A percentile compares a stretch with the other conserved stretches of the same genome.
phyloP scores from a whole-genome alignment of 1,140 invertebrate species.

The Sarcophaga peregrina region DNA sequence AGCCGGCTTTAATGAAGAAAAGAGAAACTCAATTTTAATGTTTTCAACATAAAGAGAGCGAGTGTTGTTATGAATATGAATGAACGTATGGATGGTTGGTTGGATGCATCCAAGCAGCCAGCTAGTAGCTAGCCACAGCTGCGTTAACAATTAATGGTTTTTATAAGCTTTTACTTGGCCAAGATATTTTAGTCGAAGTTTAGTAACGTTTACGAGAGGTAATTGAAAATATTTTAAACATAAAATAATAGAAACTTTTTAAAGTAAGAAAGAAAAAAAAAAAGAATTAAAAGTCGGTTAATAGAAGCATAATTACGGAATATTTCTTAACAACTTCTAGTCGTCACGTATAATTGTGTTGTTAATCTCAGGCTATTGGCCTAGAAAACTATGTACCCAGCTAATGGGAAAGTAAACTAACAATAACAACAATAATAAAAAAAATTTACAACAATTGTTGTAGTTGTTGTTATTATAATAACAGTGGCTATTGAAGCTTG shows the following conservation, averaged over 20 bases:
- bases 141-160: no score
- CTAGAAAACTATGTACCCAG: conserved; percentile 21
- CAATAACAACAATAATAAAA: not conserved
- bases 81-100: no score
- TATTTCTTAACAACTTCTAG: not conserved
- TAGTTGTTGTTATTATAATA: no score
- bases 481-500: not conserved
- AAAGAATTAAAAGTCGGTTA: not conserved
- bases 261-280: not conserved
- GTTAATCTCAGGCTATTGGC: not conserved
- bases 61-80: not conserved
- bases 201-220: conserved; percentile 34
- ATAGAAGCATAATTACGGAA: not conserved
- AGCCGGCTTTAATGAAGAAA: conserved; percentile 3
- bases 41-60: not conserved
- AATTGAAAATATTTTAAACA: not conserved
- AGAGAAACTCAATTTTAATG: not conserved
- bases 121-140: no score
- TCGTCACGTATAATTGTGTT: not conserved
- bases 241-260: no score
- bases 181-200: conserved; percentile 9
- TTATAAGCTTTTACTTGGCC: no score
- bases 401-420: not conserved
- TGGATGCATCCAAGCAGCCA: no score
- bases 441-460: no score